A percentile compares a stretch with the other conserved stretches of the same genome.
Conservation (phyloP, 2,888 invertebrate species). For the Fissipunctia ypsillon region DNA sequence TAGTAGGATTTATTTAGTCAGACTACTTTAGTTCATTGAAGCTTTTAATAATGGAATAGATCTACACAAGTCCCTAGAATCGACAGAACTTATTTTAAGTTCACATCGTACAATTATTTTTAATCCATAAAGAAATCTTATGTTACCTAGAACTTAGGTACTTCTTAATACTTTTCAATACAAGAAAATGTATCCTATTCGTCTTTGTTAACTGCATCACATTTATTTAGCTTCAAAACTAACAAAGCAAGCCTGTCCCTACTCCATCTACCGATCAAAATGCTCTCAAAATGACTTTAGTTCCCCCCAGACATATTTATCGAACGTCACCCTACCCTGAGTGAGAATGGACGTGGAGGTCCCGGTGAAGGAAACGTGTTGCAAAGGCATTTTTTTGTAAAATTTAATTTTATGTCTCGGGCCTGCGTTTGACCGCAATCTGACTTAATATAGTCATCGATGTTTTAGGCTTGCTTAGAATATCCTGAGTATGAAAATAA, state of each 20-base stretch:
- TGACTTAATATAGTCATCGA: not conserved
- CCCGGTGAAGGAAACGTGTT: not conserved
- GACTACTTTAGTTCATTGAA: too few species aligned
- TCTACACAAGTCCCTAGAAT: too few species aligned
- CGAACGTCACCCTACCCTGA: conserved; percentile 33
- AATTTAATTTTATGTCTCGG: too few species aligned
- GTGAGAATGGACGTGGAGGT: not conserved
- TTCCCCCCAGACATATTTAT: conserved; percentile 33
- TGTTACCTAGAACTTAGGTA: not conserved
- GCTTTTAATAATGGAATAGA: too few species aligned
- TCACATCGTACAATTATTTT: not conserved
- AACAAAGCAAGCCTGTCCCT: conserved; percentile 1
- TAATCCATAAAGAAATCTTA: not conserved
- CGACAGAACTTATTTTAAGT: not conserved
- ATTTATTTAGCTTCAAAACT: conserved; percentile 1
- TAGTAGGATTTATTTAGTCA: too few species aligned
- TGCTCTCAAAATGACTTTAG: conserved; percentile 41
- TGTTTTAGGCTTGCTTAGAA: not conserved
- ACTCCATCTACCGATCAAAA: conserved; percentile 13
- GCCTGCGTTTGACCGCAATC: not conserved
- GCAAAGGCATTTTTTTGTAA: not conserved
- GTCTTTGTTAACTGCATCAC: not conserved
- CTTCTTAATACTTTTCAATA: not conserved
- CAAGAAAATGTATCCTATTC: not conserved
- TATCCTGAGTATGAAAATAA: not conserved